Evolutionary conservation across 2,888 invertebrate genomes (phyloP), one percentile per base, ranked within the genome.

Genomic region (Raillietiella orientalis): DNA sequence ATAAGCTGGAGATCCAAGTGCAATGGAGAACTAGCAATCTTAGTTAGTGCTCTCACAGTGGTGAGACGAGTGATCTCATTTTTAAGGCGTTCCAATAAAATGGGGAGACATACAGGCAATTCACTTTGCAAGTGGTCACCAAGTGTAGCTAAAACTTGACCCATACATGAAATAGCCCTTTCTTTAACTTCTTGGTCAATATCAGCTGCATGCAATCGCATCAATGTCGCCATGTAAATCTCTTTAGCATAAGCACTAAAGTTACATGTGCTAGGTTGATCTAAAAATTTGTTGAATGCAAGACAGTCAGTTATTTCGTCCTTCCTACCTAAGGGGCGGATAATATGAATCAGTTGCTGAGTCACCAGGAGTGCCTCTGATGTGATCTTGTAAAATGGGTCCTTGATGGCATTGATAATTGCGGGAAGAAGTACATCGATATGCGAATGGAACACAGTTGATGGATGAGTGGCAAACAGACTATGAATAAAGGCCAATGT

Each of bases 141-240:
- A 35, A 90, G 62, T 45, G 77, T 75, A 31, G 75, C 70, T 25
- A 93, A 61, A 25, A 90, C 66, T 46, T 87, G 79, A 9, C 87
- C 84, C 67, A 82, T 77, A 38, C 90, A 82, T 2, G 82, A 71
- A 33, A 96, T 93, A 6, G 96, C 87, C 14, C 84, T 60, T 43
- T 96, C 96, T 47, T 96, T 93, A 1, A 96, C 93, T 50, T 96
- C 96, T 45, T 96, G 93, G 52, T 96, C 96, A 41, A 93, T 84
- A 44, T 96, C 93, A 0, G 87, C 72, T 16, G 90, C 77, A 38
- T 67, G 67, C 20, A 96, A 55, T 30, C 84, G 61, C 30, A 66
- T 59, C 35, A 84, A 49, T 1, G 82, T 77, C 38, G 74, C 74
- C 30, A 60, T 55, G 47, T 87, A 90, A 20, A 58, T 32, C 27